Evolutionary conservation across 2,888 invertebrate species (phyloP).

Genomic region (Erynnis tages): DNA sequence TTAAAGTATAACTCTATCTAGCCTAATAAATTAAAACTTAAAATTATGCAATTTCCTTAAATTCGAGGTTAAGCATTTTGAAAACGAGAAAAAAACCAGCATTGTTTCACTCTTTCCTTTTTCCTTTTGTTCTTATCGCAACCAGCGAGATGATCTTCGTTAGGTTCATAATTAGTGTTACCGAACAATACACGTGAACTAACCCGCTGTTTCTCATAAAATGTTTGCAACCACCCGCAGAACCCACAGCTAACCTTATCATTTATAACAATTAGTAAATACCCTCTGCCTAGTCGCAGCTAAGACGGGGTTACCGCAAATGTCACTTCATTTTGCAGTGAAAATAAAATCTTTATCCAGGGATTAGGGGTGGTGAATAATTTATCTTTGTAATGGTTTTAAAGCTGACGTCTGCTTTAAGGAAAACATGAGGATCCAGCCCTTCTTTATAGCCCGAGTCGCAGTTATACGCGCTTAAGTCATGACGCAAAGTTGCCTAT

Average conservation of each 20-base stretch:
- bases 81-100: no score
- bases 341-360: constrained; percentile 73
- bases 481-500: constrained; percentile 3
- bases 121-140: no score
- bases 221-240: no score
- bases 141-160: no score
- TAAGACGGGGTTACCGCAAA: constrained; percentile 36
- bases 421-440: constrained; percentile 46
- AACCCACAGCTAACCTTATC: background rate
- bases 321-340: constrained; percentile 72
- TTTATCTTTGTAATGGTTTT: constrained; percentile 73
- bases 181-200: no score
- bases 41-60: no score
- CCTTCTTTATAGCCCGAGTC: constrained; percentile 17
- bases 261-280: background rate
- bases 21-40: no score
- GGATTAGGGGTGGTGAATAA: constrained; percentile 60
- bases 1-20: no score
- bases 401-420: constrained; percentile 70
- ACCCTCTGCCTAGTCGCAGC: constrained; percentile 1
- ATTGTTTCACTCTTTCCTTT: no score
- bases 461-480: constrained; percentile 7
- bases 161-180: no score
- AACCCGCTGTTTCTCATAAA: no score
- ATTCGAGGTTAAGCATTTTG: no score